phyloP scores from a whole-genome alignment of 2,797 vertebrate genomes.

The Labeo calbasu region DNA sequence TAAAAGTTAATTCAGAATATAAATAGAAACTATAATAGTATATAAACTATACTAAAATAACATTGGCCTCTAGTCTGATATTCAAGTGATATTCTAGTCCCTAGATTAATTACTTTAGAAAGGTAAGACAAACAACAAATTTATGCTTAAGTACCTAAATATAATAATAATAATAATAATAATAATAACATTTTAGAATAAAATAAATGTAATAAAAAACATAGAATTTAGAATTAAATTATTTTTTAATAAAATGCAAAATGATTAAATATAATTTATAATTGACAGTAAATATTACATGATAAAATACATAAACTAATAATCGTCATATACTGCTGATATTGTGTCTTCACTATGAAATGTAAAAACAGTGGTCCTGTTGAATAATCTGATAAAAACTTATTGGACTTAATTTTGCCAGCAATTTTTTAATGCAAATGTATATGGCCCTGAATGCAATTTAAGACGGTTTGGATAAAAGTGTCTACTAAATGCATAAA shows the following conservation, averaged over 20 bases:
- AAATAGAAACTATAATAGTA: background rate
- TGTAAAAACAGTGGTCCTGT: background rate
- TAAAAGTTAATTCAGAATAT: background rate
- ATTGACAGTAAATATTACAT: background rate
- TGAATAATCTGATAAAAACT: background rate
- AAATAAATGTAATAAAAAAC: background rate
- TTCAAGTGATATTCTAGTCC: background rate
- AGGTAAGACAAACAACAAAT: background rate
- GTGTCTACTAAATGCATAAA: background rate
- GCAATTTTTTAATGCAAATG: background rate
- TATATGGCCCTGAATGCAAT: background rate
- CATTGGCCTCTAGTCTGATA: background rate
- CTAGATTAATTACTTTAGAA: background rate
- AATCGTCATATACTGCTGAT: background rate
- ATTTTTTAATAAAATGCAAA: background rate
- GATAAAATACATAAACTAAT: background rate
- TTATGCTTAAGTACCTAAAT: background rate
- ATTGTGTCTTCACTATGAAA: background rate
- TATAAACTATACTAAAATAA: conserved; percentile 7
- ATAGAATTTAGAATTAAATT: background rate
- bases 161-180: background rate
- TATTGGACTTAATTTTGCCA: too few relatives aligned
- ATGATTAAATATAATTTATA: background rate
- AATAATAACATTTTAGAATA: background rate
- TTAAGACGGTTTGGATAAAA: background rate